A percentile compares a stretch with the other conserved stretches of the same genome.
Conservation (phyloP, 2,888 invertebrate species). For the Cosmorhoe ocellata region DNA sequence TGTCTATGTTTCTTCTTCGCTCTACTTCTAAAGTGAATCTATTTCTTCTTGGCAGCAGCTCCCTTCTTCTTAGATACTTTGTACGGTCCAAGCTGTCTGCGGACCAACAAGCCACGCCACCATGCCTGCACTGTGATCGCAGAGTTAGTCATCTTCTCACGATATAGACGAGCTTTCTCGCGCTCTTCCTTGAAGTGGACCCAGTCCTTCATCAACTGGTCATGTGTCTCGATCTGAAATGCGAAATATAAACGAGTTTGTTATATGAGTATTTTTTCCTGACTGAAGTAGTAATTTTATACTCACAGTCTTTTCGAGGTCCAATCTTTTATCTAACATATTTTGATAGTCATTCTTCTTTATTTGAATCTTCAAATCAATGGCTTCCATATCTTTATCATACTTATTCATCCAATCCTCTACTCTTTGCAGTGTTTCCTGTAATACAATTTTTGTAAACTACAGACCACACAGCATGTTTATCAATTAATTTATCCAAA, state of each 20-base stretch:
- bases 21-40: neutral
- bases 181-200: conserved; percentile 62
- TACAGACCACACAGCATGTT: too few species aligned
- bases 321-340: conserved; percentile 38
- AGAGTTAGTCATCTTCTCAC: conserved; percentile 59
- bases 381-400: conserved; percentile 63
- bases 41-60: conserved; percentile 11
- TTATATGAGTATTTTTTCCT: too few species aligned
- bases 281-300: too few species aligned
- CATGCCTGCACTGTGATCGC: conserved; percentile 69
- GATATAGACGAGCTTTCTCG: conserved; percentile 51
- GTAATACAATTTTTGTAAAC: too few species aligned
- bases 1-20: neutral
- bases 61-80: conserved; percentile 34
- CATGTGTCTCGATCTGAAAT: conserved; percentile 56
- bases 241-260: too few species aligned
- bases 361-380: conserved; percentile 65
- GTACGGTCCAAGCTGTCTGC: conserved; percentile 64
- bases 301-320: conserved; percentile 40
- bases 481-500: too few species aligned
- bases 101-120: conserved; percentile 73
- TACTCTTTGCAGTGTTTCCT: conserved; percentile 64
- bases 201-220: conserved; percentile 57
- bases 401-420: conserved; percentile 71
- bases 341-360: conserved; percentile 61